These are phyloP conservation scores for Strongylocentrotus purpuratus DNA, from an alignment of 35 echinoderm and acorn worm genomes.

Conservation along the genomic window DNA sequence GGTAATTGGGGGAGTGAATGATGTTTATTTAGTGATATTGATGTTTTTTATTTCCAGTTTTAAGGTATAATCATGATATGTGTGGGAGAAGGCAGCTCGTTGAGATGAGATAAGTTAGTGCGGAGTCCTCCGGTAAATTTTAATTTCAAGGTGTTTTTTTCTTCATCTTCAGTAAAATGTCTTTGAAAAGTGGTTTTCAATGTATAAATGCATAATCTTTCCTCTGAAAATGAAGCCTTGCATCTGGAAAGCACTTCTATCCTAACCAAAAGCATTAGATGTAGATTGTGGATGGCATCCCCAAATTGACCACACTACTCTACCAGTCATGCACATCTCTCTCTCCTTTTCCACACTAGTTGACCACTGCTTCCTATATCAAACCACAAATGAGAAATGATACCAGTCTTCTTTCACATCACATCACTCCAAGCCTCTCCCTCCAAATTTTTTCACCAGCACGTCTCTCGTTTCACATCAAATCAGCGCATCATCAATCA, in stretches of 20 bases:
- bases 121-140: background rate
- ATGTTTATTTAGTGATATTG: background rate
- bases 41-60: background rate
- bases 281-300: background rate
- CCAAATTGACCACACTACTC: background rate
- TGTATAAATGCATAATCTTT: background rate
- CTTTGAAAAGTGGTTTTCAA: background rate
- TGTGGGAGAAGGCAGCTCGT: background rate
- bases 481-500: constrained; percentile 29
- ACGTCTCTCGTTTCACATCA: background rate
- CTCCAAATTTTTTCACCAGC: background rate
- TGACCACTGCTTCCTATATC: background rate
- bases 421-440: background rate
- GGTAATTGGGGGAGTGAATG: background rate
- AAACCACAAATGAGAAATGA: constrained; percentile 12
- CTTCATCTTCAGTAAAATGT: background rate
- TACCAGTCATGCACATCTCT: background rate
- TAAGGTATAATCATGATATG: background rate
- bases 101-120: background rate
- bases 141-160: background rate
- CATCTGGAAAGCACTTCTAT: background rate
- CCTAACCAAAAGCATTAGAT: background rate
- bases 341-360: background rate
- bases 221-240: background rate
- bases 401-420: background rate